These are phyloP conservation scores for Mayetiola destructor DNA, from an alignment of 2,888 invertebrate genomes.

Conservation along the genomic window DNA sequence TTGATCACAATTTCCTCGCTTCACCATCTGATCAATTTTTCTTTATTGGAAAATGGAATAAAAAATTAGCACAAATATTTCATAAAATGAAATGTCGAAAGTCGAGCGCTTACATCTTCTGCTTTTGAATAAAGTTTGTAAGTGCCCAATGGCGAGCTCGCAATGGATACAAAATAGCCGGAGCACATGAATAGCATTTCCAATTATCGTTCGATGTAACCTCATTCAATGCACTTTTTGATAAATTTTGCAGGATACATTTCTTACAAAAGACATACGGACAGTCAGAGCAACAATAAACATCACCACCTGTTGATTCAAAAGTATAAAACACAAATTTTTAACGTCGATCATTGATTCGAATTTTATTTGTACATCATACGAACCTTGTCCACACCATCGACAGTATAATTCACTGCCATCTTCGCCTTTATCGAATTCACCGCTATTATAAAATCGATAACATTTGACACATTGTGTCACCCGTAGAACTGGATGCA, in stretches of 20 bases:
- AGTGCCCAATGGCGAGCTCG: conserved; percentile 59
- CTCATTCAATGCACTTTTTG: conserved; percentile 47
- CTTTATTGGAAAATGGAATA: not conserved
- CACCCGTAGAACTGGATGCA: conserved; percentile 59
- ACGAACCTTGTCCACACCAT: conserved; percentile 61
- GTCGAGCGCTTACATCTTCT: conserved; percentile 32
- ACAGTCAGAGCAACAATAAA: conserved; percentile 64
- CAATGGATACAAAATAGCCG: conserved; percentile 47
- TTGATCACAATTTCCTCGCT: not conserved
- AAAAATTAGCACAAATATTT: not conserved
- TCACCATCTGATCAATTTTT: not conserved
- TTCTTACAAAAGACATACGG: conserved; percentile 62
- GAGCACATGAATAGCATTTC: conserved; percentile 63
- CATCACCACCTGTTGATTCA: conserved; percentile 41
- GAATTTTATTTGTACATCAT: not conserved
- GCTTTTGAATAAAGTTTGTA: conserved; percentile 48
- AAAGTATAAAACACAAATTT: not conserved
- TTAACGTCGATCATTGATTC: not conserved
- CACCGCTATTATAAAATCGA: conserved; percentile 65
- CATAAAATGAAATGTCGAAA: no score
- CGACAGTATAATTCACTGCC: conserved; percentile 69
- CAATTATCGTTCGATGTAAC: conserved; percentile 66
- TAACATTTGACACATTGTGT: conserved; percentile 57
- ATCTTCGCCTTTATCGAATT: conserved; percentile 70
- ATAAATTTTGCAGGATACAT: conserved; percentile 60